Base-by-base conservation (phyloP, 2,888 invertebrate species). In the Sarcophaga caerulescens region DNA sequence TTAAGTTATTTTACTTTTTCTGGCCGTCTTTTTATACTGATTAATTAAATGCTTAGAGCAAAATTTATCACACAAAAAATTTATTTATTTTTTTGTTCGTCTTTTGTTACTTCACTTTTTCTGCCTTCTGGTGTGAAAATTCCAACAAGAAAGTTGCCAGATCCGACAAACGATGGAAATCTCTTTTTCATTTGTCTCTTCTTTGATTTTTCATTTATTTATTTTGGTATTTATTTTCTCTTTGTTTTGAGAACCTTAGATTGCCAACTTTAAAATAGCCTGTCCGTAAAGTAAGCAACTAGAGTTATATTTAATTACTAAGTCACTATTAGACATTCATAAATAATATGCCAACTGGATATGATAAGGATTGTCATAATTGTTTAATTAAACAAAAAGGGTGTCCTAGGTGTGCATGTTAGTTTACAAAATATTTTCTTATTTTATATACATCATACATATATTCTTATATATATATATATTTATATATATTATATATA, bases 31-130 rank as follows among this genome's bases (percentile, higher is more conserved):
- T 65, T 59, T 65, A 65, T 77, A 76, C 70, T 59, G 62, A 80
- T 82, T 68, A 80, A 79, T 73, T 78, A 66, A 76, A 81, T 81
- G 74, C 77, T 86, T 81, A 17, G 57, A 76, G 83, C 77, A 81
- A 73, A 76, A 79, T 79, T 70, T 71, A 76, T 78, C 81, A 85
- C 74, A 85, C 85, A 81, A 81, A 83, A 74, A 84, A 74, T 65
- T 86, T 81, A 81, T 86, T 86, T 81, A 84, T 84, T 77, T 82
- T 71, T 14, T 75, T 75, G 78, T 75, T 86, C 78, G 84, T 79
- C 84, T 81, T 84, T 86, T 78, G 84, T 81, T 86, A 84, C 86
- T 81, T 86, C 81, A 86, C 80, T 86, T 76, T 84, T 84, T 75
- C 79, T 79, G 59, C 47, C 68, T 78, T 83, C 74, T 84, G 69